phyloP scores from a whole-genome alignment of 2,797 vertebrate genomes.

The Tympanoctomys barrerae region DNA sequence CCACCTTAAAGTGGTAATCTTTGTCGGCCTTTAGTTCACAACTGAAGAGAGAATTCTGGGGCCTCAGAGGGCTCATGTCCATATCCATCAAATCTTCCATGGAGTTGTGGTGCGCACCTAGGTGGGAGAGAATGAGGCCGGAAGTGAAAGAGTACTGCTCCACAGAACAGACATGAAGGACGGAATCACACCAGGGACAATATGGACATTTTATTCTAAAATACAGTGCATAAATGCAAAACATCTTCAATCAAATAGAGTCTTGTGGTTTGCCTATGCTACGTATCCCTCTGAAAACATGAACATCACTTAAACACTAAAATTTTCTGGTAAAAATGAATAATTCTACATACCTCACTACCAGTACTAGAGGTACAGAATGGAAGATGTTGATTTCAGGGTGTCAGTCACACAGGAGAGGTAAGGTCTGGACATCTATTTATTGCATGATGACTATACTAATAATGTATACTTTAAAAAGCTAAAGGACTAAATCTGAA shows the following conservation, averaged over 20 bases:
- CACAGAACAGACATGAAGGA: no score
- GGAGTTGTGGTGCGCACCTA: no score
- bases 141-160: no score
- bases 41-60: no score
- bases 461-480: background rate
- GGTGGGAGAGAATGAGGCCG: no score
- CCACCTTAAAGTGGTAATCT: no score
- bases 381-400: background rate
- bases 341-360: background rate
- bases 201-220: background rate
- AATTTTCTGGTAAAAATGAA: background rate
- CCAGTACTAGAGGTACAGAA: background rate
- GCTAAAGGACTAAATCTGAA: background rate
- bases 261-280: background rate
- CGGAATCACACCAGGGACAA: background rate
- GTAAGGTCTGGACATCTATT: background rate
- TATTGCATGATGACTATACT: background rate
- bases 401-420: background rate
- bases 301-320: background rate
- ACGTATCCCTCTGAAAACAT: background rate
- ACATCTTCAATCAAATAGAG: background rate
- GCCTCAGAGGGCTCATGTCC: no score
- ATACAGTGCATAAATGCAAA: background rate
- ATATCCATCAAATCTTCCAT: no score
- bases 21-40: no score